phyloP scores from a whole-genome alignment of 2,113 vertebrate genomes.

The Aepyceros melampus region DNA sequence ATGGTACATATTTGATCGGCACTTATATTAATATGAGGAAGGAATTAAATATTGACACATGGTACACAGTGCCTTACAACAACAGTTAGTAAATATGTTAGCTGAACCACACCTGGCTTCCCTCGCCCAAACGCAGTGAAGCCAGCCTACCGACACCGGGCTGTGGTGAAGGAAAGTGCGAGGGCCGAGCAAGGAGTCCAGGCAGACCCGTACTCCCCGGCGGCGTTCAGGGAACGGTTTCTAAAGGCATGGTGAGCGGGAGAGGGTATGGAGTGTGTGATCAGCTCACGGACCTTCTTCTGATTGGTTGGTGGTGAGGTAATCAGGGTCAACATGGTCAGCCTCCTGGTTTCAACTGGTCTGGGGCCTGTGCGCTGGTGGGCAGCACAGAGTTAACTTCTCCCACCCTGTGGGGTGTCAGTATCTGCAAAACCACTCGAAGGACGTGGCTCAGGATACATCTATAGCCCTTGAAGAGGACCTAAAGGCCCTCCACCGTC shows the following conservation, averaged over 20 bases:
- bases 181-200: neutral
- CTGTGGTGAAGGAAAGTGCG: neutral
- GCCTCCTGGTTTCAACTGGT: neutral
- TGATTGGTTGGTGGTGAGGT: neutral
- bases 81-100: neutral
- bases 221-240: neutral
- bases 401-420: neutral
- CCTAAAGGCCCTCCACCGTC: neutral
- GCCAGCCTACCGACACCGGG: rapidly evolving
- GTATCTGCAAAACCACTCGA: neutral
- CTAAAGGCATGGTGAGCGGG: neutral
- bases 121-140: rapidly evolving
- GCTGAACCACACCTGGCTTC: neutral
- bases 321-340: neutral
- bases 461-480: neutral
- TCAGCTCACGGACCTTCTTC: rapidly evolving
- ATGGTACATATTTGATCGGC: neutral
- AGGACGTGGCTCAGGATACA: neutral
- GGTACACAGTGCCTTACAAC: neutral
- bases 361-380: neutral
- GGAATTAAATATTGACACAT: neutral
- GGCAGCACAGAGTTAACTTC: neutral
- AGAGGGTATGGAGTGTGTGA: neutral
- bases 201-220: neutral
- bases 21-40: neutral